Conservation (phyloP, 1,140 invertebrate genomes). For the Bombus terrestris region DNA sequence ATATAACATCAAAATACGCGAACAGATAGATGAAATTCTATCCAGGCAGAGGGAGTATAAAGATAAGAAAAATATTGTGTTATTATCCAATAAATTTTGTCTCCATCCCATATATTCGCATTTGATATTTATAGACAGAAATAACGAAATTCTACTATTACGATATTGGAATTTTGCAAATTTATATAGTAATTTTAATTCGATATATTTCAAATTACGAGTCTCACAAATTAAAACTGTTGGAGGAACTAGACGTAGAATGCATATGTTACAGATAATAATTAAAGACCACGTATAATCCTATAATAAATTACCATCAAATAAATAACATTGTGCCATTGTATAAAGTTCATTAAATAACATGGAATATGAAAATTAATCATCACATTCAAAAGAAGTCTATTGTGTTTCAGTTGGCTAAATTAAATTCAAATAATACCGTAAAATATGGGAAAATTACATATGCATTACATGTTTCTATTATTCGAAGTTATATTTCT, state of each 20-base stretch:
- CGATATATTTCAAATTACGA: neutral
- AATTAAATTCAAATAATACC: neutral
- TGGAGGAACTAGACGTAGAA: no score
- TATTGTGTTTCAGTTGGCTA: neutral
- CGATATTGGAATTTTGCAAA: neutral
- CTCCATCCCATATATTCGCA: no score
- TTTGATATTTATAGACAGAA: neutral
- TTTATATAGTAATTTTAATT: neutral
- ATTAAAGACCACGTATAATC: neutral
- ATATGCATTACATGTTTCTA: neutral
- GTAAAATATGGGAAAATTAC: no score
- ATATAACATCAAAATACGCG: neutral
- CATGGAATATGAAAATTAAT: no score
- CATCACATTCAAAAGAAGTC: neutral
- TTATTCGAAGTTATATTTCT: neutral
- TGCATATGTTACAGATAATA: neutral
- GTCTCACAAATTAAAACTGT: no score
- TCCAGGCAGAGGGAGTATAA: no score
- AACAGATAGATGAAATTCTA: neutral
- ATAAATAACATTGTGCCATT: neutral
- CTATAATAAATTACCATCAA: neutral
- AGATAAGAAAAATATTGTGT: neutral
- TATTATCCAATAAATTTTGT: neutral
- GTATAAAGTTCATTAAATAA: neutral
- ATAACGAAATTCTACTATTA: no score